A percentile compares a stretch with the other conserved stretches of the same genome.
Evolutionary conservation across 2,797 vertebrate genomes (phyloP).

Genomic region (Siniperca scherzeri): DNA sequence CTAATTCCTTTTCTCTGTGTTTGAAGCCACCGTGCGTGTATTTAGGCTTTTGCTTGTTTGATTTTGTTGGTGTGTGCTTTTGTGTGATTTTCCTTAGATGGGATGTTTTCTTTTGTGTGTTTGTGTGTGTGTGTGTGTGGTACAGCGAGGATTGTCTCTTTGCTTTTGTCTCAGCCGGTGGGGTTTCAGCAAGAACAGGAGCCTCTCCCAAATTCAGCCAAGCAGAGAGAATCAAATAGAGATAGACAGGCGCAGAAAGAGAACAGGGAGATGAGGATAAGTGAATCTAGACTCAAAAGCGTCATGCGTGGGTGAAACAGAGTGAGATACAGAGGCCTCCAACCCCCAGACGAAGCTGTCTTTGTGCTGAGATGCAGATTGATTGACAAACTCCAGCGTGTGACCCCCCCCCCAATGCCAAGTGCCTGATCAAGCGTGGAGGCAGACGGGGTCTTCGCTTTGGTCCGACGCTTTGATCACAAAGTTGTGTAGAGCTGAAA

Average conservation of each 20-base stretch:
- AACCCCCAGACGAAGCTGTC: conserved; percentile 47
- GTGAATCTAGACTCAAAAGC: conserved; percentile 47
- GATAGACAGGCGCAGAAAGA: conserved; percentile 37
- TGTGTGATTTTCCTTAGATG: conserved; percentile 27
- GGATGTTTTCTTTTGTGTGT: conserved; percentile 25
- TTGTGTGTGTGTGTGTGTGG: conserved; percentile 9
- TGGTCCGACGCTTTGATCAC: conserved; percentile 57
- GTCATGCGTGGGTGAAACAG: conserved; percentile 59
- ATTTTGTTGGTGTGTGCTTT: conserved; percentile 27
- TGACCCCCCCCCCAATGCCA: conserved; percentile 12
- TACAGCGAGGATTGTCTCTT: conserved; percentile 38
- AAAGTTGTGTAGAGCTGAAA: conserved; percentile 51
- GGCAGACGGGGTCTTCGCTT: conserved; percentile 32
- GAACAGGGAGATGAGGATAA: conserved; percentile 57
- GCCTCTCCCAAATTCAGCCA: conserved; percentile 46
- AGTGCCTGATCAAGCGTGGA: conserved; percentile 61
- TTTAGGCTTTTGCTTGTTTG: conserved; percentile 42
- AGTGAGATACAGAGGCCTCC: conserved; percentile 56
- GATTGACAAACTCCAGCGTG: conserved; percentile 44
- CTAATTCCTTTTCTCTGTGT: conserved; percentile 43
- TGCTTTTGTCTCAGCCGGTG: conserved; percentile 52
- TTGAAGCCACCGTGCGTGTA: conserved; percentile 41
- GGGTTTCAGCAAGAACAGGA: conserved; percentile 40
- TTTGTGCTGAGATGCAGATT: conserved; percentile 50
- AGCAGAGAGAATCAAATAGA: conserved; percentile 55